Evolutionary conservation across 2,888 invertebrate species (phyloP).

Genomic region (Lasioglossum vierecki): DNA sequence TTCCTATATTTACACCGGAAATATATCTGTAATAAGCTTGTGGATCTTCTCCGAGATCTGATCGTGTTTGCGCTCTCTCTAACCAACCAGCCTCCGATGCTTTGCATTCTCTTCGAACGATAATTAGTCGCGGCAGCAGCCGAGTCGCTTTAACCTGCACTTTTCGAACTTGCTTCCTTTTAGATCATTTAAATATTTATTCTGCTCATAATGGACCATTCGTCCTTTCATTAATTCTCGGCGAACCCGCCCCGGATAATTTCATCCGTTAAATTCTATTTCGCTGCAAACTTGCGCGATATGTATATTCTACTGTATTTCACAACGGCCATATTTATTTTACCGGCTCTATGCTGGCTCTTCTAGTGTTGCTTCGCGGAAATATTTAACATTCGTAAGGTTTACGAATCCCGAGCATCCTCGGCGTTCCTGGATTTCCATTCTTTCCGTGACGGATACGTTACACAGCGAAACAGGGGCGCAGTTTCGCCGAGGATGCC

Average conservation of each 20-base stretch:
- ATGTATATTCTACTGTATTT: not conserved
- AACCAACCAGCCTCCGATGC: not conserved
- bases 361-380: not conserved
- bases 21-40: conserved; percentile 4
- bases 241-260: not conserved
- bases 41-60: not conserved
- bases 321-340: not conserved
- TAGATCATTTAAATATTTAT: not conserved
- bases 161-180: not conserved
- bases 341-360: not conserved
- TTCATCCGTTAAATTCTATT: not conserved
- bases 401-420: not conserved
- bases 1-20: conserved; percentile 21
- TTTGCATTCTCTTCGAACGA: not conserved
- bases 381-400: not conserved
- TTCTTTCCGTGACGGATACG: not conserved
- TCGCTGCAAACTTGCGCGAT: not conserved
- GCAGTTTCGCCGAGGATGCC: not conserved
- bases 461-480: not conserved
- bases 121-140: not conserved
- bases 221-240: not conserved
- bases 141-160: not conserved
- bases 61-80: not conserved
- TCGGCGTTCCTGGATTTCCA: not conserved
- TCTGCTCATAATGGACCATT: not conserved